Evolutionary conservation across 2,888 invertebrate genomes (phyloP).

Genomic region (Hemaris fuciformis): DNA sequence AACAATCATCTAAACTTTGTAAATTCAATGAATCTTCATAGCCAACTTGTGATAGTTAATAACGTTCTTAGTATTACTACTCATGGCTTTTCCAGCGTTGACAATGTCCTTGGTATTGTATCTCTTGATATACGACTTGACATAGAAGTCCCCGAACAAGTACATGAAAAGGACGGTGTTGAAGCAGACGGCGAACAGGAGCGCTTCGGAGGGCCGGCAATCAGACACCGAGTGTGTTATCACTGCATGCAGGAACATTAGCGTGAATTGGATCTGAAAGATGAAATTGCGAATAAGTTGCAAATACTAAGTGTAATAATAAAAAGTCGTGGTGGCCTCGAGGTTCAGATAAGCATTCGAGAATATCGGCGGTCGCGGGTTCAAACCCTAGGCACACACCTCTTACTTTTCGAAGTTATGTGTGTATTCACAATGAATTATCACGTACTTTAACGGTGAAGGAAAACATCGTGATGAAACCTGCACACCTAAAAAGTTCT

Average conservation of each 20-base stretch:
- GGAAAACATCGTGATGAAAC: no score
- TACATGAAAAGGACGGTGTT: slow-evolving; percentile 47
- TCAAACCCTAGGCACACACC: no score
- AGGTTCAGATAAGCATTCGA: no score
- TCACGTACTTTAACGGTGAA: no score
- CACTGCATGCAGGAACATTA: slow-evolving; percentile 41
- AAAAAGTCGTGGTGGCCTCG: no score
- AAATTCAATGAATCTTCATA: slow-evolving; percentile 24
- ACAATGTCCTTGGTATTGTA: slow-evolving; percentile 18
- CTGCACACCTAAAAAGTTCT: no score
- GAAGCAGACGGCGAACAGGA: slow-evolving; percentile 30
- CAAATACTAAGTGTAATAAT: no score
- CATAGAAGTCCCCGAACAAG: slow-evolving; percentile 50
- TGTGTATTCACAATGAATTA: no score
- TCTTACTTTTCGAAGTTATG: no score
- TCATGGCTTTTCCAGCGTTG: slow-evolving; percentile 16
- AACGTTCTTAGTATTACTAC: slow-evolving; percentile 25
- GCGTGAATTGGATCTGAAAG: slow-evolving; percentile 50
- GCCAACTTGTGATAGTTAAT: slow-evolving; percentile 31
- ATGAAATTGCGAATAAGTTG: no score
- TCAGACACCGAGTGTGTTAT: slow-evolving; percentile 35
- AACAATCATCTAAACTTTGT: neutral
- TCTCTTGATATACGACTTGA: slow-evolving; percentile 37
- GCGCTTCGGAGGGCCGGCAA: slow-evolving; percentile 42
- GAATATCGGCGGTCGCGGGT: no score